A percentile compares a stretch with the other conserved stretches of the same genome.
Evolutionary conservation across 2,113 vertebrate genomes (phyloP).

Genomic region (Amphiprion ocellaris): DNA sequence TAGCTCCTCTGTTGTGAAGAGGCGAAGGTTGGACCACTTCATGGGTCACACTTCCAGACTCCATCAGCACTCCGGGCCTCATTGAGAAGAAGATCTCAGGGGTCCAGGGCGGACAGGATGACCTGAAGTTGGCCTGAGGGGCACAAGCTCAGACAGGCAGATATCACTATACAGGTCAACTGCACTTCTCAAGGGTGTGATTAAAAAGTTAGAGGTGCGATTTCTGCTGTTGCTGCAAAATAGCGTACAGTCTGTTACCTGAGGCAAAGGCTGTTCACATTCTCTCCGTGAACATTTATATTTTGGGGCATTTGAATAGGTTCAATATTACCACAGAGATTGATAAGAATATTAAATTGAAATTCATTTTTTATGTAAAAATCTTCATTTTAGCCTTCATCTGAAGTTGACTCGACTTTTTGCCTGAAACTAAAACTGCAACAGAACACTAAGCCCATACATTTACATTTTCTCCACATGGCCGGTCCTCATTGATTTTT

Average conservation of each 20-base stretch:
- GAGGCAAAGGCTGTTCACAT: conserved; percentile 14
- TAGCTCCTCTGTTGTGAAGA: conserved; percentile 47
- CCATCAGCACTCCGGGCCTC: conserved; percentile 54
- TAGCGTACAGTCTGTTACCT: conserved; percentile 22
- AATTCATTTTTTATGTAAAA: background rate
- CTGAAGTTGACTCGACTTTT: background rate
- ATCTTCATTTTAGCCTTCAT: background rate
- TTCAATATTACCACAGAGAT: background rate
- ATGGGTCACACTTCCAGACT: conserved; percentile 62
- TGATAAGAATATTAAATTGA: background rate
- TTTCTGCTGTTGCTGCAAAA: conserved; percentile 66
- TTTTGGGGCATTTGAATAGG: background rate
- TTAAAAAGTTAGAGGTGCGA: conserved; percentile 75
- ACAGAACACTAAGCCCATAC: conserved; percentile 1
- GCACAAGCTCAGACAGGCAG: conserved; percentile 43
- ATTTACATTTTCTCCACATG: conserved; percentile 18
- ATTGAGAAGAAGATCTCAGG: conserved; percentile 52
- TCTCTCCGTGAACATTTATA: conserved; percentile 17
- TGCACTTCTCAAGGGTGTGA: conserved; percentile 71
- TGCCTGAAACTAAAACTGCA: conserved; percentile 2
- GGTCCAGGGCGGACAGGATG: conserved; percentile 43
- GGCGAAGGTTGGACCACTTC: conserved; percentile 52
- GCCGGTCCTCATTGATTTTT: background rate
- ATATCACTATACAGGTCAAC: conserved; percentile 62
- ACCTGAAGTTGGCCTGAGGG: conserved; percentile 58